Base-by-base conservation (phyloP, 2,888 invertebrate species). In the Lapara coniferarum region DNA sequence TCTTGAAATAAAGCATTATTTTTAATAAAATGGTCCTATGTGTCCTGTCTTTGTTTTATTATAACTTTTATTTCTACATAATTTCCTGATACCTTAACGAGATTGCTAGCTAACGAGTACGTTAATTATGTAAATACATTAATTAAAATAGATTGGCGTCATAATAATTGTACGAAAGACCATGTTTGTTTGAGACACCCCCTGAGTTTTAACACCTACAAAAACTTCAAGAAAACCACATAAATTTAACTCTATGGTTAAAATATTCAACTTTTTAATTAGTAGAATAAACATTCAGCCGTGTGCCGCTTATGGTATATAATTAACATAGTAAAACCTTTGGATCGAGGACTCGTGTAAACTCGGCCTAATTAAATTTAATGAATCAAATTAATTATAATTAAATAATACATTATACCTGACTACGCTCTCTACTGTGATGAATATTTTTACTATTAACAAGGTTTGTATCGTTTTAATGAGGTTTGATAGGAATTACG, bases 211-310 rank as follows among this genome's bases (percentile, higher is more conserved):
- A 30, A 57, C 25, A 57, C 13, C 30, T 30, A 57, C 7, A 49
- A 49, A 13, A 16, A 12, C 2, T n/a, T 49, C 46, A 16, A 63
- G 63, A 63, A 49, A 49, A 63, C 19, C 16, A 46, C 19, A 49
- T 66, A 69, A 66, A 49, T 49, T 63, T 49, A 16, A 46, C 46
- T 63, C 46, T 63, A 63, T 63, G 49, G 46, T 49, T 63, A 49
- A 63, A 63, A 63, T 63, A 63, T 63, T 63, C 63, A 63, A 63
- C 63, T 63, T 63, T 63, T 63, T 63, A 63, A 63, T 63, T 63
- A 63, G 63, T 63, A 63, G 49, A 63, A 63, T 63, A 49, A 63
- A 63, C 63, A 63, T 49, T 49, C 49, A 6, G 63, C 63, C 49
- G 49, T 63, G 14, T 63, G 63, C 63, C 63, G 63, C 49, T 49